These are phyloP conservation scores for Apostichopus japonicus DNA, from an alignment of 35 echinoderm and acorn worm genomes.

Conservation along the genomic window DNA sequence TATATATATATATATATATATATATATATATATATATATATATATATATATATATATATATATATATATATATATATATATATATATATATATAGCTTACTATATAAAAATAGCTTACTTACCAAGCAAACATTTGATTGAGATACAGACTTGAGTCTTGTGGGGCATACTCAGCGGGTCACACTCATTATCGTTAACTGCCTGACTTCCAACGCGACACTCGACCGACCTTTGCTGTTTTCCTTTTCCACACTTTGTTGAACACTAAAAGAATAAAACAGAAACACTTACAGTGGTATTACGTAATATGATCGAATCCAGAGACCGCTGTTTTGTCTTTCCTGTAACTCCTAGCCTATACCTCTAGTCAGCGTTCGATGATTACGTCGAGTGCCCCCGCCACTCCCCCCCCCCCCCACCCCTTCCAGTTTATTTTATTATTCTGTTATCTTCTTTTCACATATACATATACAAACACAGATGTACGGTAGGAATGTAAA, in stretches of 20 bases:
- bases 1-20: not conserved
- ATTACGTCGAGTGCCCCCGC: too few species aligned
- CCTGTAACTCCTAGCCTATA: too few species aligned
- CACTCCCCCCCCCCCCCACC: too few species aligned
- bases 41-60: not conserved
- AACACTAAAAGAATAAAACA: not conserved
- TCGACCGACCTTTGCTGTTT: not conserved
- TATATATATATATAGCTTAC: not conserved
- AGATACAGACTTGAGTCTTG: not conserved
- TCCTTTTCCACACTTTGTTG: conserved; percentile 6
- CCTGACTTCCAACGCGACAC: not conserved
- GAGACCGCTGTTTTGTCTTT: too few species aligned
- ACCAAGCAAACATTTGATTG: not conserved
- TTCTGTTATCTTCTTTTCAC: too few species aligned
- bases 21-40: not conserved
- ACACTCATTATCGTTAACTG: not conserved
- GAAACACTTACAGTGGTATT: too few species aligned
- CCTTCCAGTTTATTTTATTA: too few species aligned
- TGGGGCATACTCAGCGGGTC: not conserved
- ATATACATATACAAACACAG: too few species aligned
- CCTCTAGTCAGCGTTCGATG: too few species aligned
- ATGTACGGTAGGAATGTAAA: too few species aligned
- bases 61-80: not conserved
- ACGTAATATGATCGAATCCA: too few species aligned
- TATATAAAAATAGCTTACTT: not conserved